These are phyloP conservation scores for Lophotriccus pileatus DNA, from an alignment of 2,797 vertebrate species.

Conservation along the genomic window DNA sequence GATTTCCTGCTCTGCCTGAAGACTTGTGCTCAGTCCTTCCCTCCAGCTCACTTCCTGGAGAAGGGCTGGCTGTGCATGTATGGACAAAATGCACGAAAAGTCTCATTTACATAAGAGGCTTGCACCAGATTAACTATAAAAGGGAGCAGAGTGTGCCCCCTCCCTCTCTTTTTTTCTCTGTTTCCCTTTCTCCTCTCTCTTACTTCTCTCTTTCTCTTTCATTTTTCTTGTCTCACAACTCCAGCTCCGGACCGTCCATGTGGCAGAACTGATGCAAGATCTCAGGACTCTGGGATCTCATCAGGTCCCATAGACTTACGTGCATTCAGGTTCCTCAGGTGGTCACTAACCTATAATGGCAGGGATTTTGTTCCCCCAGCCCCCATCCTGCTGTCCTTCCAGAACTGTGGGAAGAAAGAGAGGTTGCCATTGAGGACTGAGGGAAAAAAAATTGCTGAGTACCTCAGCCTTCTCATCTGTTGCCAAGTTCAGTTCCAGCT, in stretches of 20 bases:
- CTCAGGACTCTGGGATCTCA: not conserved
- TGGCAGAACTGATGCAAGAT: not conserved
- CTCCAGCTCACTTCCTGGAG: no score
- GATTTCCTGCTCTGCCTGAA: not conserved
- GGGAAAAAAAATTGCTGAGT: not conserved
- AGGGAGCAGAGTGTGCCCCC: not conserved
- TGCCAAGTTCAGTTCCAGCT: not conserved
- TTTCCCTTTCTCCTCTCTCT: not conserved
- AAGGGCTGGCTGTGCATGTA: not conserved
- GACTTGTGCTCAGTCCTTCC: not conserved
- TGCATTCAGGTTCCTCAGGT: not conserved
- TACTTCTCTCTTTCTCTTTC: not conserved
- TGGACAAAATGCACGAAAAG: not conserved
- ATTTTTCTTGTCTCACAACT: not conserved
- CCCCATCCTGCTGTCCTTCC: rapidly evolving
- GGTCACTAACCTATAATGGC: not conserved
- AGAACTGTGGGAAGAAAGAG: not conserved
- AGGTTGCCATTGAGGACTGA: not conserved
- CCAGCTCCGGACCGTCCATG: rapidly evolving
- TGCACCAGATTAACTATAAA: not conserved
- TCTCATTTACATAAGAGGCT: not conserved
- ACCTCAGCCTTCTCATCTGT: not conserved
- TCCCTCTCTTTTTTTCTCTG: not conserved
- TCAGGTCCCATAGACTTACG: not conserved
- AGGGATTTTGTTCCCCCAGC: rapidly evolving